phyloP scores from a whole-genome alignment of 1,140 invertebrate species.

The Nasonia vitripennis region DNA sequence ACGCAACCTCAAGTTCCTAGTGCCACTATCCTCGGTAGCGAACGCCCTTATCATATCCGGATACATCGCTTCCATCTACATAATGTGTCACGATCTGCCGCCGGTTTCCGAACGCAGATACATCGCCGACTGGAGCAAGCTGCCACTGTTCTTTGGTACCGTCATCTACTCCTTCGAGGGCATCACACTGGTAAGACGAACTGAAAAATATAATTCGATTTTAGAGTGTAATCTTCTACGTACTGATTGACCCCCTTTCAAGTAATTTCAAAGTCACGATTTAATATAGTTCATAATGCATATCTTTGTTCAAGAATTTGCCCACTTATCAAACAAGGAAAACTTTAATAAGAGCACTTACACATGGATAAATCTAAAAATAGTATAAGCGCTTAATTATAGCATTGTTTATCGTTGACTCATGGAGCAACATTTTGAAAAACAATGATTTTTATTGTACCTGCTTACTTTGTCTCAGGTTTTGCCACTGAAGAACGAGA shows the following conservation, averaged over 20 bases:
- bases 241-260: too few species aligned
- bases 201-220: slow-evolving; percentile 34
- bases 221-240: not conserved
- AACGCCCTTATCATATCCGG: slow-evolving; percentile 82
- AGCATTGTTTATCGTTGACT: not conserved
- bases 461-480: slow-evolving; percentile 76
- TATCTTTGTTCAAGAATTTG: too few species aligned
- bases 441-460: not conserved
- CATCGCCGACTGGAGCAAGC: slow-evolving; percentile 76
- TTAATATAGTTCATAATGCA: too few species aligned
- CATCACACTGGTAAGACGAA: slow-evolving; percentile 81
- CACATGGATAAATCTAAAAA: not conserved
- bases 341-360: not conserved
- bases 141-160: slow-evolving; percentile 86
- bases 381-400: not conserved
- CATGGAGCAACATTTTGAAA: too few species aligned
- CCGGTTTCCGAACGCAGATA: slow-evolving; percentile 75
- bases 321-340: too few species aligned
- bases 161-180: slow-evolving; percentile 88
- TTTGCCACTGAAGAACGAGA: slow-evolving; percentile 92
- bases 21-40: slow-evolving; percentile 83
- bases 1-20: slow-evolving; percentile 84
- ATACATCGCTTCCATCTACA: slow-evolving; percentile 82
- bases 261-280: too few species aligned
- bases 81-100: slow-evolving; percentile 81